Percentiles rank a stretch among this genome's conserved stretches.
Evolutionary conservation across 2,113 vertebrate species (phyloP).

Genomic region (Anarhynchus alexandrinus): DNA sequence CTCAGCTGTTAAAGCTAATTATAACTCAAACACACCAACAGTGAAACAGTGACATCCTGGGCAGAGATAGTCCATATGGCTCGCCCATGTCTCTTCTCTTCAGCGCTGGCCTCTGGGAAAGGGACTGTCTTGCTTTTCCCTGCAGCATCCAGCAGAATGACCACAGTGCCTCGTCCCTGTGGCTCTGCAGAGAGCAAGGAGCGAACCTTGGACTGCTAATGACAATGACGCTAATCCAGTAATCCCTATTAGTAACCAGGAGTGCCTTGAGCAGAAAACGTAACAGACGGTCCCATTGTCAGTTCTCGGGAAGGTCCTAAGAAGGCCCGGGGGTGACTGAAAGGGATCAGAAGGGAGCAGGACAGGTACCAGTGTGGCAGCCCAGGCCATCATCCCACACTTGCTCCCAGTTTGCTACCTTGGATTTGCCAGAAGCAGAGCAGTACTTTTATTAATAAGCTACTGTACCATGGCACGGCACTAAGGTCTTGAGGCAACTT

Average conservation of each 20-base stretch:
- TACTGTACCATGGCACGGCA: neutral
- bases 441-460: neutral
- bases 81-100: fast-evolving
- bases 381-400: neutral
- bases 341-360: neutral
- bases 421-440: neutral
- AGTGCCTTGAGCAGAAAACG: neutral
- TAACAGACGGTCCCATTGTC: too few species aligned
- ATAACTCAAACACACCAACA: neutral
- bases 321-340: neutral
- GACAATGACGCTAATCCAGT: neutral
- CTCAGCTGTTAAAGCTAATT: neutral
- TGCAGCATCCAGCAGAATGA: neutral
- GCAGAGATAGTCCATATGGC: neutral
- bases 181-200: neutral
- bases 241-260: neutral
- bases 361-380: neutral
- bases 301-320: neutral
- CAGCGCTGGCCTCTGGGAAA: neutral
- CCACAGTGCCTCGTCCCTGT: fast-evolving
- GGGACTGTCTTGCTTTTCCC: neutral
- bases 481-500: neutral
- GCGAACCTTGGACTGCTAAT: neutral
- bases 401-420: neutral
- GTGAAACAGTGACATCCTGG: neutral